Evolutionary conservation across 2,113 vertebrate species (phyloP), one percentile per base, ranked within the genome.

Genomic region (Pavo muticus): DNA sequence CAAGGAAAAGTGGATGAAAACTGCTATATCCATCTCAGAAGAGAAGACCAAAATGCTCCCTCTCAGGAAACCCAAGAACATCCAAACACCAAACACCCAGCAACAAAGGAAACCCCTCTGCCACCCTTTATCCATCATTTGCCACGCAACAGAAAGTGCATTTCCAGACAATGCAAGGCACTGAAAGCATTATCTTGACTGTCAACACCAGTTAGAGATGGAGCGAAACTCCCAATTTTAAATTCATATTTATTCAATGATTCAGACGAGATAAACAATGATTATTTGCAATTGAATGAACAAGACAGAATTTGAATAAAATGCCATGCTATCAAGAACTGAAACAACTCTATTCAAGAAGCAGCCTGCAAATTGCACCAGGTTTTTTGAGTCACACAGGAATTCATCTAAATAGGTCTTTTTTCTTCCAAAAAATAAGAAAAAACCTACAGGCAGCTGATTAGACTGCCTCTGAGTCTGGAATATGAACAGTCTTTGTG

Each of bases 171-270:
- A 75, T 10, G 67, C 9, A n/a, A 69, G 37, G 63, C 80, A 72
- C 44, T 13, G 70, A 92, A 91, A 84, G 57, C 23, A 47, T 44
- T 52, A 74, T 21, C 17, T 75, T 68, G 40, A 71, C 39, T 81
- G 60, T 68, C 88, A 92, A 18, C 2, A 8, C 68, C 40, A 67
- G 19, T 69, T 74, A 81, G 17, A 87, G n/a, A 6, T 61, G 25
- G 64, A 93, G 19, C 40, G 69, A 78, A 93, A 91, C 44, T 81
- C 42, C 20, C 47, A 20, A 44, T 61, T 86, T 84, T 74, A 81
- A 87, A 84, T n/a, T 84, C 45, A 15, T 91, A 79, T 87, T 87
- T 91, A 72, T 88, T 91, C 80, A 68, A 1, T 75, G 65, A 86
- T 80, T 87, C 65, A 77, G 3, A 56, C 23, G 59, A 68, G 44